Conservation (phyloP, 2,113 vertebrate genomes). For the Egretta garzetta region DNA sequence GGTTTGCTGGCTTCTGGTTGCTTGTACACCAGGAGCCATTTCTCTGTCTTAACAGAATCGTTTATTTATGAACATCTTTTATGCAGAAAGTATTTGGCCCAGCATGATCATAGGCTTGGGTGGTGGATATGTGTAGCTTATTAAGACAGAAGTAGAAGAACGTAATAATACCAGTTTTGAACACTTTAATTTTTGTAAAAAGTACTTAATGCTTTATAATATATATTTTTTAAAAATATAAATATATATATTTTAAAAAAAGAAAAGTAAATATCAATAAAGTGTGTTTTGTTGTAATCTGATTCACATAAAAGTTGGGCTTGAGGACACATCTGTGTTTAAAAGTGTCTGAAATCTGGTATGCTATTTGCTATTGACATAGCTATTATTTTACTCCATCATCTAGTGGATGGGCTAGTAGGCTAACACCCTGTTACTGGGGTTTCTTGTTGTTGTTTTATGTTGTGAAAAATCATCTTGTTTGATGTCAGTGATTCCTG, state of each 20-base stretch:
- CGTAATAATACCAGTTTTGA: not conserved
- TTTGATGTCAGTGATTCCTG: not conserved
- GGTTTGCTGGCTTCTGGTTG: not conserved
- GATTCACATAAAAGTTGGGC: not conserved
- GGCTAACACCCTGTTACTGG: not conserved
- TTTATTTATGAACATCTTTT: not conserved
- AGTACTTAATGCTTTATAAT: not conserved
- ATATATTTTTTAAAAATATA: too few species aligned
- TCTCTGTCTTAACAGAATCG: rapidly evolving
- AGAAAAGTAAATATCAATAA: not conserved
- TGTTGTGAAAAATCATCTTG: not conserved
- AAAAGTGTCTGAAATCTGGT: not conserved
- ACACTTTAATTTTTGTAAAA: not conserved
- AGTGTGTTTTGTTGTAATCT: not conserved
- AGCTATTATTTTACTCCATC: not conserved
- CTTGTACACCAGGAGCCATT: not conserved
- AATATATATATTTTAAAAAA: not conserved
- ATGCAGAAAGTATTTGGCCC: not conserved
- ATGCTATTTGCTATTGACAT: not conserved
- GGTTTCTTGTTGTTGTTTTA: not conserved
- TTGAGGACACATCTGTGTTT: not conserved
- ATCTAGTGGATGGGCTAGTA: not conserved
- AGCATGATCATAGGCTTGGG: not conserved
- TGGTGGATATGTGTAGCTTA: not conserved
- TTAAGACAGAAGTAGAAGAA: not conserved